Conservation (phyloP, 2,113 vertebrate species). For the Centropus bengalensis region DNA sequence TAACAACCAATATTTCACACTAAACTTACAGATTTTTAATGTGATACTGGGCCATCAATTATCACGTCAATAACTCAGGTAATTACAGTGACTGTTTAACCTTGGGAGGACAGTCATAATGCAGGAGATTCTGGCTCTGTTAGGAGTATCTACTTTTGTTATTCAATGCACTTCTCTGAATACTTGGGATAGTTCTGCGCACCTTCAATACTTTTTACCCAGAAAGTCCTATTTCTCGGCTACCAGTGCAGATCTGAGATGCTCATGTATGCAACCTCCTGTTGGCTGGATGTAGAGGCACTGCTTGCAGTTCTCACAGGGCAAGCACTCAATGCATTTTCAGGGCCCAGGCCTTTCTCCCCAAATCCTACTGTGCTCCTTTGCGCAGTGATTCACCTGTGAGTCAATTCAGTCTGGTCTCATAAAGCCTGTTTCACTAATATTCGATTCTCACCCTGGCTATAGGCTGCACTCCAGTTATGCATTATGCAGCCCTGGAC, state of each 20-base stretch:
- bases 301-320: accelerated
- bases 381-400: neutral
- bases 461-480: neutral
- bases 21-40: neutral
- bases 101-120: neutral
- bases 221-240: neutral
- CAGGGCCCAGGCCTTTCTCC: neutral
- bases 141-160: neutral
- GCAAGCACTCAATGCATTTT: accelerated
- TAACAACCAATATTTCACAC: neutral
- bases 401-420: neutral
- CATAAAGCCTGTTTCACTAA: neutral
- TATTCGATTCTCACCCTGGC: neutral
- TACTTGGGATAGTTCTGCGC: neutral
- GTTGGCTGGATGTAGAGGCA: neutral
- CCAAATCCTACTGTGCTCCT: neutral
- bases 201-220: neutral
- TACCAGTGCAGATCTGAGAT: neutral
- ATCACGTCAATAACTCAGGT: neutral
- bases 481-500: neutral
- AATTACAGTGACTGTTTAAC: neutral
- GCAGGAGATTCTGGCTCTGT: neutral
- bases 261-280: neutral
- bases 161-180: neutral
- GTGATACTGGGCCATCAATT: neutral